Conservation (phyloP, 2,113 vertebrate genomes). For the Phylloscopus trochilus region DNA sequence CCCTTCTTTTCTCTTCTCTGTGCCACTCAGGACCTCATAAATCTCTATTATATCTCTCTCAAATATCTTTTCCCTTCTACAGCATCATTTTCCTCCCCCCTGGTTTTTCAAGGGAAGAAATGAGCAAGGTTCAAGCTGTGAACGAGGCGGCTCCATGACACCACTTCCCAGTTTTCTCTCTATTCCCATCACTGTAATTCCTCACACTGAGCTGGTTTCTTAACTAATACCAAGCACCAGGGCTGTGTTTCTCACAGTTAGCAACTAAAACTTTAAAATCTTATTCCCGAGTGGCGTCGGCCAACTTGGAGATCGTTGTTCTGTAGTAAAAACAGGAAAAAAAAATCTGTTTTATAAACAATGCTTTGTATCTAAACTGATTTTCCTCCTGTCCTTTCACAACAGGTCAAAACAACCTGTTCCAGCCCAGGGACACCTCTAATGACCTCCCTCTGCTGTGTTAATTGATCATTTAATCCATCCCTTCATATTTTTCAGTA, state of each 20-base stretch:
- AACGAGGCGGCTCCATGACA: neutral
- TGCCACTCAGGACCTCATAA: neutral
- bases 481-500: fast-evolving
- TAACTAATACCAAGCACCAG: neutral
- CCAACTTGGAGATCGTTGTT: neutral
- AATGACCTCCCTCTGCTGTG: neutral
- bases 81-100: neutral
- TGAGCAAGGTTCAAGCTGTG: neutral
- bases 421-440: neutral
- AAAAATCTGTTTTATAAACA: neutral
- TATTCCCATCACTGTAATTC: neutral
- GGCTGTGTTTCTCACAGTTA: neutral
- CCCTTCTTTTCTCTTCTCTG: neutral
- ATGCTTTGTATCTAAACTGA: fast-evolving
- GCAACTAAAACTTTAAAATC: neutral
- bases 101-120: neutral
- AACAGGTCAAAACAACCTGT: neutral
- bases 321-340: neutral
- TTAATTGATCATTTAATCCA: neutral
- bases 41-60: neutral
- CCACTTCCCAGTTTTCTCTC: neutral
- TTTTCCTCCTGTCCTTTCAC: neutral
- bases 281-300: neutral
- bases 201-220: neutral
- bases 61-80: neutral